Conservation (phyloP, 2,888 invertebrate species). For the Venusia cambrica region DNA sequence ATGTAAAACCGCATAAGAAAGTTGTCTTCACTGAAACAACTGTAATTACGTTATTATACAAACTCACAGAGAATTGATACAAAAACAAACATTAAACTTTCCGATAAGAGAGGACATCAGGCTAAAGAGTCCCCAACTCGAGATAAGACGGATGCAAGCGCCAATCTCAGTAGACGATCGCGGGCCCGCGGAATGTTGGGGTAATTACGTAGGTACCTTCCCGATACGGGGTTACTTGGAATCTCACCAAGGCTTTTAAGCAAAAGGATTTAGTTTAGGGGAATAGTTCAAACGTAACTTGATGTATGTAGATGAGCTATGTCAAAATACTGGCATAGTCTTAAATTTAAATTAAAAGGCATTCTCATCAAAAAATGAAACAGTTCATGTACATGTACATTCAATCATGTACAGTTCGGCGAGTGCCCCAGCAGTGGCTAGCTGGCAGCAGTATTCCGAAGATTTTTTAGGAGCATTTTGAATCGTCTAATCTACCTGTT, state of each 20-base stretch:
- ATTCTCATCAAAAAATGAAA: no score
- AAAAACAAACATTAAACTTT: slow-evolving; percentile 19
- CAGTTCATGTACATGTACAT: no score
- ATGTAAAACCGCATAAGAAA: no score
- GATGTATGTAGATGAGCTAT: no score
- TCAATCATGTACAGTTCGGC: no score
- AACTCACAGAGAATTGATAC: slow-evolving; percentile 7
- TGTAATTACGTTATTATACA: not conserved
- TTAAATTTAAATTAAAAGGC: no score
- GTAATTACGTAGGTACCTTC: slow-evolving; percentile 13
- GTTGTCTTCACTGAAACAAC: not conserved
- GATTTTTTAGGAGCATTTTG: no score
- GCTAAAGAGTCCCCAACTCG: slow-evolving; percentile 19
- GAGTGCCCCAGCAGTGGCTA: no score
- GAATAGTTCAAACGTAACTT: no score
- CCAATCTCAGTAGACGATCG: slow-evolving; percentile 21
- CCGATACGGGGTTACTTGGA: slow-evolving; percentile 10
- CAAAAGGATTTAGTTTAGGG: not conserved
- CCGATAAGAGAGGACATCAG: slow-evolving; percentile 20
- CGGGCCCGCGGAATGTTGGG: slow-evolving; percentile 19
- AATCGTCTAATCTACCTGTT: no score
- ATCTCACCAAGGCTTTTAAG: not conserved
- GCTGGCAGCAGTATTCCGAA: no score
- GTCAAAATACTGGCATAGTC: no score
- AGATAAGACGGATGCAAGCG: slow-evolving; percentile 26